A percentile compares a stretch with the other conserved stretches of the same genome.
phyloP scores from a whole-genome alignment of 2,888 invertebrate genomes.

The Heteropelma amictum region DNA sequence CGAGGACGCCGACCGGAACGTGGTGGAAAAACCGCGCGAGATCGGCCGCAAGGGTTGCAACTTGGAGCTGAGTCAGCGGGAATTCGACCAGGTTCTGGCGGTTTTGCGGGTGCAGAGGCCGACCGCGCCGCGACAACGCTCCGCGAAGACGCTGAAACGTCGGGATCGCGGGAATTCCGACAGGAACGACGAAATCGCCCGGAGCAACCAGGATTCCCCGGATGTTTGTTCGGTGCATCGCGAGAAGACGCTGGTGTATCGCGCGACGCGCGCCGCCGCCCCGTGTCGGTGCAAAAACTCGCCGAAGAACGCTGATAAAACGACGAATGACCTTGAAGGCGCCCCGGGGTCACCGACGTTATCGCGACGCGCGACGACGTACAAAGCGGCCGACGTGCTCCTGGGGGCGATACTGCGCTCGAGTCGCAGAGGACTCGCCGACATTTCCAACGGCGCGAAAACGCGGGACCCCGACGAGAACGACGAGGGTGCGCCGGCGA shows the following conservation, averaged over 20 bases:
- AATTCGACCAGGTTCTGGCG: conserved; percentile 77
- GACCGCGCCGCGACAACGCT: conserved; percentile 62
- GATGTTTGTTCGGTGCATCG: conserved; percentile 47
- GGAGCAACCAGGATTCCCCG: too few species aligned
- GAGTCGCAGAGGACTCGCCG: conserved; percentile 70
- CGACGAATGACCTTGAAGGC: background rate
- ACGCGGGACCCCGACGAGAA: background rate
- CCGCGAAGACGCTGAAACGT: conserved; percentile 59
- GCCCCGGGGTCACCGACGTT: background rate
- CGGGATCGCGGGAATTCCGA: conserved; percentile 58
- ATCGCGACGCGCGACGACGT: background rate
- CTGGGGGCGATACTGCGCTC: conserved; percentile 81
- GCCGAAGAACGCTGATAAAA: too few species aligned
- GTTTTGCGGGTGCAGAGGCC: conserved; percentile 74
- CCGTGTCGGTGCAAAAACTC: too few species aligned
- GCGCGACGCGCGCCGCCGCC: too few species aligned
- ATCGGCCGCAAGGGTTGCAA: conserved; percentile 74
- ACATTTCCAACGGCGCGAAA: conserved; percentile 64
- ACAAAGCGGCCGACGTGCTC: conserved; percentile 80
- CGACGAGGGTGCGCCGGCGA: too few species aligned
- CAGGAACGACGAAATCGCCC: background rate
- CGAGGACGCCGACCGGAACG: conserved; percentile 56
- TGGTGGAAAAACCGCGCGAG: conserved; percentile 55
- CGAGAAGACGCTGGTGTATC: conserved; percentile 21
- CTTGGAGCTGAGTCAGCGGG: conserved; percentile 75